Evolutionary conservation across 2,113 vertebrate genomes (phyloP).

Genomic region (Leptobrachium ailaonicum): DNA sequence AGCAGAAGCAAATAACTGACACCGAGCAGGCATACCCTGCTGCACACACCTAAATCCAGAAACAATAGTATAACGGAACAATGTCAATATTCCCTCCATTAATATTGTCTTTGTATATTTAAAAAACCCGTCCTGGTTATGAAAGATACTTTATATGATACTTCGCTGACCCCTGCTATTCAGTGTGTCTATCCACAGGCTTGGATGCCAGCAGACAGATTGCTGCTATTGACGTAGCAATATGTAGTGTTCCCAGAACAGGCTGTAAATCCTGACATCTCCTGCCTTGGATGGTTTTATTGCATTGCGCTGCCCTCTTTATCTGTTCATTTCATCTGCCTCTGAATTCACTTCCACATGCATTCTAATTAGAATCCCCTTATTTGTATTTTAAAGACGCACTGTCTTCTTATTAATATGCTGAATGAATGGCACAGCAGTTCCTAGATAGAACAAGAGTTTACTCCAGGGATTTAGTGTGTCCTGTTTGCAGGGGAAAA

Average conservation of each 20-base stretch:
- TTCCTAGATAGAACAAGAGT: constrained; percentile 12
- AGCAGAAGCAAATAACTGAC: too few species aligned
- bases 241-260: constrained; percentile 35
- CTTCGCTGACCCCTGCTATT: neutral
- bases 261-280: constrained; percentile 32
- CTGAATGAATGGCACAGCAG: neutral
- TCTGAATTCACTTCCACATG: constrained; percentile 7
- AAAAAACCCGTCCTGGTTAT: too few species aligned
- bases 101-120: too few species aligned
- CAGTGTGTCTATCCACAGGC: neutral
- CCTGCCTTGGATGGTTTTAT: constrained; percentile 29
- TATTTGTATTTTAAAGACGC: neutral
- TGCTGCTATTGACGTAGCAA: constrained; percentile 35
- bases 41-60: too few species aligned
- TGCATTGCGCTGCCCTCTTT: constrained; percentile 33
- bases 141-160: too few species aligned
- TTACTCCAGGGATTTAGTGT: neutral
- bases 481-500: too few species aligned
- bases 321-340: constrained; percentile 38
- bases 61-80: too few species aligned
- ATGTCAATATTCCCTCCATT: too few species aligned
- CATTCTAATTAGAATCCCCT: constrained; percentile 25
- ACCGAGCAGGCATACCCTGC: too few species aligned
- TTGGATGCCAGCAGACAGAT: constrained; percentile 24
- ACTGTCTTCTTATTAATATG: neutral